phyloP scores from a whole-genome alignment of 2,113 vertebrate species.

The Lota lota region DNA sequence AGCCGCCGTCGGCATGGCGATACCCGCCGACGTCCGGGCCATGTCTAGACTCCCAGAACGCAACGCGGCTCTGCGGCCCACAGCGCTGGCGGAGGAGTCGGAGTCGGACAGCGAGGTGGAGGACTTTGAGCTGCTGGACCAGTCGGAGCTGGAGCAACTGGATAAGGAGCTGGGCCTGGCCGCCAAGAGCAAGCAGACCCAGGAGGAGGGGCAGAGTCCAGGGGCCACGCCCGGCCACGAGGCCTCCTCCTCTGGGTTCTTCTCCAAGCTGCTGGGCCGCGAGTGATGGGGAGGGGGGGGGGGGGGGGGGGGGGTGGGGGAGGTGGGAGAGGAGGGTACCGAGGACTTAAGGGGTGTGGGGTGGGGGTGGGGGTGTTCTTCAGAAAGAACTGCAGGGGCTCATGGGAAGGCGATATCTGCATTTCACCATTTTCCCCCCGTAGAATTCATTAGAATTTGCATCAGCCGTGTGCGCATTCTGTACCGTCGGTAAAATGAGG shows the following conservation, averaged over 20 bases:
- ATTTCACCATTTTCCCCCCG: no score
- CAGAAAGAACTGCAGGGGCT: neutral
- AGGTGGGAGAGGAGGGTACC: slow-evolving; percentile 7
- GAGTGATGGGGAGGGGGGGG: slow-evolving; percentile 67
- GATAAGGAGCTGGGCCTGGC: slow-evolving; percentile 86
- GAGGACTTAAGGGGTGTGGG: slow-evolving; percentile 24
- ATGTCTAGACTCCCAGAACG: slow-evolving; percentile 15
- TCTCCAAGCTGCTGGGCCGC: slow-evolving; percentile 88
- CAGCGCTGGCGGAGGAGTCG: slow-evolving; percentile 67
- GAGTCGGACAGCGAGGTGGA: slow-evolving; percentile 94
- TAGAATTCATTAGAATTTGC: no score
- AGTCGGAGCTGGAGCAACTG: slow-evolving; percentile 95
- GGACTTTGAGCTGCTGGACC: slow-evolving; percentile 97
- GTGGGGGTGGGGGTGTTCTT: neutral
- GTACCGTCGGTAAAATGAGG: no score
- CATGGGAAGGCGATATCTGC: no score
- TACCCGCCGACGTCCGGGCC: slow-evolving; percentile 3
- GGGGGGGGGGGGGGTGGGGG: neutral
- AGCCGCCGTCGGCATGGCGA: slow-evolving; percentile 29
- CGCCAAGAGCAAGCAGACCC: slow-evolving; percentile 6
- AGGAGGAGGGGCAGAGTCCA: slow-evolving; percentile 45
- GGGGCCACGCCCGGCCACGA: slow-evolving; percentile 34
- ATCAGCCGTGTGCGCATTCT: no score
- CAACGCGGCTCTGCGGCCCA: slow-evolving; percentile 53
- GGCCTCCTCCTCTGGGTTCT: slow-evolving; percentile 78